Percentiles rank a stretch among this genome's conserved stretches.
These are phyloP conservation scores for Bombus cullumanus DNA, from an alignment of 1,140 invertebrate genomes.

Conservation along the genomic window DNA sequence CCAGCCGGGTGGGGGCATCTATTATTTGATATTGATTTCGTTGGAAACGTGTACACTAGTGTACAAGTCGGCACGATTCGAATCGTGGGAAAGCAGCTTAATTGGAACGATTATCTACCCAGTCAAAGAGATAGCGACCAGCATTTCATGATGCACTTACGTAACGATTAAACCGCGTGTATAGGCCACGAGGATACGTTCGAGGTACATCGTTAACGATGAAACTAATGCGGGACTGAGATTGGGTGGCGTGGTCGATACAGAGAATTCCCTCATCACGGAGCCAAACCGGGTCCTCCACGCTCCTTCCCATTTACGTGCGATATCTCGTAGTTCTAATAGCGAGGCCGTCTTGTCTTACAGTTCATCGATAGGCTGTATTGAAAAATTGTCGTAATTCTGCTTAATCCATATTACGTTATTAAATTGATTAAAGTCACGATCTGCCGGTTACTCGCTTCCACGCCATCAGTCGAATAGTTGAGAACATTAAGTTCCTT, in stretches of 20 bases:
- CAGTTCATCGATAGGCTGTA: constrained; percentile 25
- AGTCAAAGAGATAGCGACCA: constrained; percentile 69
- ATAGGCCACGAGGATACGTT: constrained; percentile 44
- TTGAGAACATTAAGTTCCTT: no score
- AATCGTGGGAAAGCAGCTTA: constrained; percentile 66
- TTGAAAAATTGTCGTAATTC: constrained; percentile 28
- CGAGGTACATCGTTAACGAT: constrained; percentile 59
- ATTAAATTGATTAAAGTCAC: constrained; percentile 20
- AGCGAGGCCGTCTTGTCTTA: neutral
- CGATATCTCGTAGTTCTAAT: constrained; percentile 34
- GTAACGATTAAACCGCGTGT: constrained; percentile 61
- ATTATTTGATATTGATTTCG: constrained; percentile 62
- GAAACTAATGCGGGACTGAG: constrained; percentile 68
- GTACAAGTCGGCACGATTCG: constrained; percentile 22
- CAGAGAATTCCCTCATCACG: constrained; percentile 35
- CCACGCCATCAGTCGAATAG: no score
- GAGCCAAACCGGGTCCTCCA: neutral
- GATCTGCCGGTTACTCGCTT: no score
- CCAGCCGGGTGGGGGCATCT: neutral
- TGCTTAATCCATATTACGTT: constrained; percentile 27
- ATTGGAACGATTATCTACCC: constrained; percentile 64
- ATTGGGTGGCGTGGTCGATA: constrained; percentile 48
- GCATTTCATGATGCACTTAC: constrained; percentile 67
- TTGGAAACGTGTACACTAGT: constrained; percentile 1
- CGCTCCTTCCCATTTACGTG: constrained; percentile 5